Evolutionary conservation across 2,113 vertebrate genomes (phyloP), one percentile per base, ranked within the genome.

Genomic region (Colaptes auratus): DNA sequence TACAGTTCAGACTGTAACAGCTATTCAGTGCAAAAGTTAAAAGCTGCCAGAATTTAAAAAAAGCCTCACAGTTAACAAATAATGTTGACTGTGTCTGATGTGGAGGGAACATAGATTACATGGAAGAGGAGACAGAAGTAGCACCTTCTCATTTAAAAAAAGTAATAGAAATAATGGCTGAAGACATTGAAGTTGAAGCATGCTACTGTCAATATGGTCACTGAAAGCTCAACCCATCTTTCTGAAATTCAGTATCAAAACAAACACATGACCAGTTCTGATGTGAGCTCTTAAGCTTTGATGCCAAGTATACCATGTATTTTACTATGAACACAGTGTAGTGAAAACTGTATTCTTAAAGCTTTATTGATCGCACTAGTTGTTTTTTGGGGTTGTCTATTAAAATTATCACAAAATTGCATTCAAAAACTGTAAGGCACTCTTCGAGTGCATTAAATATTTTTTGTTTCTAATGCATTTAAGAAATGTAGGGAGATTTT

Each of bases 381-480:
- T 33, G 27, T 53, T 85, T 60, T 53, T 33, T 12, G 14, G 11
- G 13, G 33, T 73, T 52, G 10, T 70, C 31, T 80, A 14, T 63
- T 87, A 63, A 82, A 91, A 93, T 7, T 6, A 6, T 60, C 4
- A 4, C 36, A 55, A 75, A 95, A 66, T 30, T 44, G 7, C 5
- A 15, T 12, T 73, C 9, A 61, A 65, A 88, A 84, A 18, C 12
- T 55, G 1, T 30, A 39, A 67, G 14, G 44, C 15, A 55, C n/a
- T 69, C 39, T 82, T 75, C 63, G 82, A 60, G 20, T 63, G 10
- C 24, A 15, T 70, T 63, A 77, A 91, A 73, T 56, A 25, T 6
- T 63, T 76, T 75, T 82, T 92, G 50, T 67, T 93, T 89, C 60
- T 59, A 86, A 71, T 80, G 12, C 31, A 23, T 92, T 92, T 82